Base-by-base conservation (phyloP, 2,888 invertebrate species). In the Nephrotoma appendiculata region DNA sequence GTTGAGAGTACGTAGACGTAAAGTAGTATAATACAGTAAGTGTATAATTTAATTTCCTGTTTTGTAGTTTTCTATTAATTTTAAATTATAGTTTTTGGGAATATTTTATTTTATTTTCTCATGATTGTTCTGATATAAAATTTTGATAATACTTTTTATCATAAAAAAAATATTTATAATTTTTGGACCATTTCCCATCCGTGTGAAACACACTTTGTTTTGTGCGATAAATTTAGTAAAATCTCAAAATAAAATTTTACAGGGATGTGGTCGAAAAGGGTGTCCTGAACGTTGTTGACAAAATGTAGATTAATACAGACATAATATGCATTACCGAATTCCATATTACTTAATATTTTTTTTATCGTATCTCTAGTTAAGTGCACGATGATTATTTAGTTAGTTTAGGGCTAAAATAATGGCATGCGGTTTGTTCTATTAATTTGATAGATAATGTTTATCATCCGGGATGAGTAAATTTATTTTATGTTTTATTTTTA, bases 381-480 rank as follows among this genome's bases (percentile, higher is more conserved):
- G 31, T 71, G 71, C 9, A 71, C 15, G 52, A 48, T 48, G 12
- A 12, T 48, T 48, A 48, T 48, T 52, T 15, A 15, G 15, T 15
- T 15, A 48, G 48, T 71, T 31, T 31, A 71, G 71, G 71, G 71
- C 71, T 71, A 71, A 71, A 71, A 71, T 71, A 71, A 71, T 85
- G 85, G 85, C 85, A 85, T 85, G 85, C 85, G 85, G 42, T 85
- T 45, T 45, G 85, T 44, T 42, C 15, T 42, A 44, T 44, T 44
- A 44, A 44, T 85, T 44, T 85, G 44, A 85, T 44, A 85, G 85
- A 85, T 44, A 44, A 85, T 85, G 44, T 44, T 31, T 44, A 44
- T 85, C 85, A 85, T 85, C 85, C 85, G 85, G 85, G 85, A 85
- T 85, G 85, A 43, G 85, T 71, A 71, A 71, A 71, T 71, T 71